A percentile compares a stretch with the other conserved stretches of the same genome.
Evolutionary conservation across 2,113 vertebrate genomes (phyloP).

Genomic region (Heloderma charlesbogerti): DNA sequence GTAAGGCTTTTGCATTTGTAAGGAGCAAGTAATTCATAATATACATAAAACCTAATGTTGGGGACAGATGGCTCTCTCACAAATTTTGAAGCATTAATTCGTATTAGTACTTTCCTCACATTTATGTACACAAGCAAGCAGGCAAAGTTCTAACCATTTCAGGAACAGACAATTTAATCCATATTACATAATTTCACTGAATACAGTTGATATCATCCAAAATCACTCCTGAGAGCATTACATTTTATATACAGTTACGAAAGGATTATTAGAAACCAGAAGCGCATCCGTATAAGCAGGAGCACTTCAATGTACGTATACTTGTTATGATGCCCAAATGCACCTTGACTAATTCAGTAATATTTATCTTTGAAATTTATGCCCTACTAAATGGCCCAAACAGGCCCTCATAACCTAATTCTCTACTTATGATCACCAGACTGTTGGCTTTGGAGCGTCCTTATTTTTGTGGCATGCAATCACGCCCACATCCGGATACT

Average conservation of each 20-base stretch:
- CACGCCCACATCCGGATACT: slow-evolving; percentile 15
- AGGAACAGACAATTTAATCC: slow-evolving; percentile 77
- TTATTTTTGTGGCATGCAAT: slow-evolving; percentile 22
- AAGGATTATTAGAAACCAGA: slow-evolving; percentile 72
- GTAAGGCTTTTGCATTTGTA: background rate
- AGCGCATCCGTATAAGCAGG: slow-evolving; percentile 59
- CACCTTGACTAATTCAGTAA: slow-evolving; percentile 12
- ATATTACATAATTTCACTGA: slow-evolving; percentile 71
- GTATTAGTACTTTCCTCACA: slow-evolving; percentile 45
- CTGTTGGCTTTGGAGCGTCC: slow-evolving; percentile 27
- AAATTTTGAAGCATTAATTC: background rate
- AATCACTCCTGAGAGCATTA: slow-evolving; percentile 75
- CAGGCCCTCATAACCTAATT: slow-evolving; percentile 25
- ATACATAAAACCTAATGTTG: background rate
- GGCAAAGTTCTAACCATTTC: slow-evolving; percentile 73
- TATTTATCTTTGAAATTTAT: slow-evolving; percentile 4
- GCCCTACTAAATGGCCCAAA: background rate
- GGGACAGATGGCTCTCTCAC: background rate
- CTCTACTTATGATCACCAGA: slow-evolving; percentile 35
- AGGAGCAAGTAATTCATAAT: background rate
- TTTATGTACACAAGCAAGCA: slow-evolving; percentile 69
- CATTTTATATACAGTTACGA: slow-evolving; percentile 78
- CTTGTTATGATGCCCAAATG: slow-evolving; percentile 21
- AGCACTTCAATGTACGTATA: slow-evolving; percentile 49
- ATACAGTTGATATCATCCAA: slow-evolving; percentile 75